These are phyloP conservation scores for Anastrepha ludens DNA, from an alignment of 1,140 invertebrate species.

Conservation along the genomic window DNA sequence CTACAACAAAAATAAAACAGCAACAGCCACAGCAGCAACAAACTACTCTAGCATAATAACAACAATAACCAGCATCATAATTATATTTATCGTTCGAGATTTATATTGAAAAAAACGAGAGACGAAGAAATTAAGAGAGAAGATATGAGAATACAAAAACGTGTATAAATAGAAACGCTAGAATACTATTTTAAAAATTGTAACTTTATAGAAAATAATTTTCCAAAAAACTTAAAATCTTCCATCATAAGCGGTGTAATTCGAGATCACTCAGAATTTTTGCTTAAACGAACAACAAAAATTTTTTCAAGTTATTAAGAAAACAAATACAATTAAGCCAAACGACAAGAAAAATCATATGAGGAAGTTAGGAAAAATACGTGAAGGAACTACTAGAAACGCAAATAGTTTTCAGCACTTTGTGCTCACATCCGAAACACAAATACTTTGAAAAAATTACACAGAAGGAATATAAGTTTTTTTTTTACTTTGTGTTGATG, in stretches of 20 bases:
- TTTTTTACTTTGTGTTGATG: neutral
- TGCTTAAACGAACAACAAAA: too few species aligned
- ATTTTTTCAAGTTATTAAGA: neutral
- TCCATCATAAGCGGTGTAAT: too few species aligned
- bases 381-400: neutral
- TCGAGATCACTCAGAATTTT: too few species aligned
- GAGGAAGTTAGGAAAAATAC: neutral
- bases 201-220: neutral
- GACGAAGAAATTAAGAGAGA: neutral
- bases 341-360: neutral
- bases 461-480: neutral
- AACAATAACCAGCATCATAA: conserved; percentile 26
- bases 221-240: neutral
- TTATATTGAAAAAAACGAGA: neutral
- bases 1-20: conserved; percentile 36
- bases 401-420: neutral
- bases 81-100: neutral
- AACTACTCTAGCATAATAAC: conserved; percentile 41
- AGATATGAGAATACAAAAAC: neutral
- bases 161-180: neutral
- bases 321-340: neutral
- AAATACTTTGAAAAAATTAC: neutral
- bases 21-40: conserved; percentile 50
- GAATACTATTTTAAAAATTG: neutral
- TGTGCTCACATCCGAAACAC: neutral